Base-by-base conservation (phyloP, 2,113 vertebrate genomes). In the Petrocephalus zakoni region DNA sequence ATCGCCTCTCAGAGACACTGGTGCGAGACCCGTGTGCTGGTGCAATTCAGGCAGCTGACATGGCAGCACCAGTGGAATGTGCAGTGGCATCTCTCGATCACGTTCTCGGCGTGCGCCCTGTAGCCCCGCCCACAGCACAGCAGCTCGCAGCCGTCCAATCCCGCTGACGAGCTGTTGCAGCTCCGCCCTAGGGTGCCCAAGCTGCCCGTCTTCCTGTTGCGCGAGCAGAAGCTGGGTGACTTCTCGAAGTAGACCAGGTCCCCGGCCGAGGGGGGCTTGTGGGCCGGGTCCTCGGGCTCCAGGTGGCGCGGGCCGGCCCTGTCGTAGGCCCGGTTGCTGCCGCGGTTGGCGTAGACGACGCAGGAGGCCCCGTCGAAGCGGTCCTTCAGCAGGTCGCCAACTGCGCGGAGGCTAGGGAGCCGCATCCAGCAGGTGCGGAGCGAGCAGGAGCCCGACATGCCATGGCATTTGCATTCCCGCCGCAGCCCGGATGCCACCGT, bases 11-110 rank as follows among this genome's bases (percentile, higher is more conserved):
- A 99, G 93, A 99, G 94, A 92, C 98, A 99, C 94, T 99, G 97
- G 87, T 99, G 98, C 92, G 97, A 93, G 1, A 97, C 96, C 90
- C 97, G 96, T 21, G 97, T 97, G 92, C 97, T 98, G 92, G 98
- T 99, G 94, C 98, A 99, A 95, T 99, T 99, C 92, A 98, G 96
- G 94, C 98, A 99, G 95, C 97, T 99, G 94, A 99, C 98, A 29
- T 99, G 98, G 94, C 98, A 99, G 95, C 98, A 99, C 98, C 98
- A 99, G 93, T 99, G 98, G 93, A 99, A 99, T 88, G 98, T 99
- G 95, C 98, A 99, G 94, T 99, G 96, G 94, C 98, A 99, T 87
- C 98, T 96, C 93, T 99, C 98, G 0, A 97, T 98, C 92, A 99
- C 95, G 29, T 94, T 96, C 93, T 99, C 97, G 1, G 95, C 97